Evolutionary conservation across 2,113 vertebrate species (phyloP), one percentile per base, ranked within the genome.

Genomic region (Aegithalos caudatus): DNA sequence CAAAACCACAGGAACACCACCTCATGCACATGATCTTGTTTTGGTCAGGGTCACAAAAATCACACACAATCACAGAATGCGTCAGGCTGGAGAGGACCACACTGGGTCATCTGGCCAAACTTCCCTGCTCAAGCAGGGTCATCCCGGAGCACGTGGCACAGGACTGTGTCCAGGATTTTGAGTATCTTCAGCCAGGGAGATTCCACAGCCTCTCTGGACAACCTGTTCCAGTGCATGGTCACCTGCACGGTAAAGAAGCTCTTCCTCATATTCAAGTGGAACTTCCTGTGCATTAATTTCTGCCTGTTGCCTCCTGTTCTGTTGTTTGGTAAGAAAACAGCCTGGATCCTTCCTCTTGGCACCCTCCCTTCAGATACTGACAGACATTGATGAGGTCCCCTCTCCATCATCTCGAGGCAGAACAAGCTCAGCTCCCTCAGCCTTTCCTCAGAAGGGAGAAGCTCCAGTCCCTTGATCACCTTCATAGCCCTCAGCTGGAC

Each of bases 351-450:
- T 56, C 35, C 57, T 42, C 42, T 48, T 42, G 35, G 17, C 42
- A 64, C 21, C 5, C 7, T 48, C 31, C 31, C 57, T 56, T 56
- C 29, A 62, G 57, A 56, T 22, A n/a, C 74, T 31, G 25, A 54
- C 24, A 62, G 35, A 79, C 16, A 31, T 4, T 27, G 18, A 25
- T 40, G 14, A 62, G 25, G 40, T 31, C 5, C 31, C 48, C 21
- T 28, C 29, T 56, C 54, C 8, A 7, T 11, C 1, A 0, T 51
- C 29, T 57, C 31, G 0, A 50, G 21, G 66, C 24, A 8, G 40
- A 56, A 56, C 16, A 48, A 16, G 5, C 40, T 11, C 65, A 56
- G 40, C 14, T 64, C 11, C 42, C 40, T 48, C 65, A 54, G 42
- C 42, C 31, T 19, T 57, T 81, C 50, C 42, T 38, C 31, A 44